Evolutionary conservation across 1,140 invertebrate genomes (phyloP), one percentile per base, ranked within the genome.

Genomic region (Chrysoperla carnea): DNA sequence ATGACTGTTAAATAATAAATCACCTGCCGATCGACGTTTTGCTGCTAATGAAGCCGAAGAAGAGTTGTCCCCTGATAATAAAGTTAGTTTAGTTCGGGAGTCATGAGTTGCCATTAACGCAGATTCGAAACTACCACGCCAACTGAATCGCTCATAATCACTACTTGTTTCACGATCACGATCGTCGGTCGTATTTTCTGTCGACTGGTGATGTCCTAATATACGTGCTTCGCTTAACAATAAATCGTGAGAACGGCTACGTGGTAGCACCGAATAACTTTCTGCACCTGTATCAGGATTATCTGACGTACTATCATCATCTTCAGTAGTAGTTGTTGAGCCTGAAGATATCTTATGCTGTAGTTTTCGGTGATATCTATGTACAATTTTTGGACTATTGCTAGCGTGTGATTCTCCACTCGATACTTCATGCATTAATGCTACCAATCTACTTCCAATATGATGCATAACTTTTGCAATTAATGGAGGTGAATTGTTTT

Each of bases 401-500:
- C 66, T 58, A 40, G 61, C 57, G 46, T 65, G 62, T 29, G 61
- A 63, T 37, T 75, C 74, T 27, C 79, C 78, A 44, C 76, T 82
- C 12, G 81, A 84, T 4, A 91, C 87, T 55, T 92, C 87, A 54
- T 90, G 86, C 89, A 93, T 93, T 28, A 92, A 63, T 0, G 86
- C 84, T 2, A 89, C 84, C 28, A 93, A 60, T n/a, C 86, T 62
- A 36, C 84, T 84, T 1, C 86, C 84, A 36, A 93, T 92, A 49
- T 93, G 87, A 46, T 88, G 80, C 82, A 91, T 88, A 0, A 91
- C 86, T 66, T 89, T 88, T 8, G 84, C 83, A 36, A 89, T 81
- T n/a, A 91, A 57, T 0, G 86, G 84, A 0, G 86, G 86, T 2
- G 84, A 88, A 37, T 75, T 79, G 28, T 53, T 62, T 2, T 62